Percentiles rank a stretch among this genome's conserved stretches.
Evolutionary conservation across 2,113 vertebrate species (phyloP).

Genomic region (Camelus bactrianus): DNA sequence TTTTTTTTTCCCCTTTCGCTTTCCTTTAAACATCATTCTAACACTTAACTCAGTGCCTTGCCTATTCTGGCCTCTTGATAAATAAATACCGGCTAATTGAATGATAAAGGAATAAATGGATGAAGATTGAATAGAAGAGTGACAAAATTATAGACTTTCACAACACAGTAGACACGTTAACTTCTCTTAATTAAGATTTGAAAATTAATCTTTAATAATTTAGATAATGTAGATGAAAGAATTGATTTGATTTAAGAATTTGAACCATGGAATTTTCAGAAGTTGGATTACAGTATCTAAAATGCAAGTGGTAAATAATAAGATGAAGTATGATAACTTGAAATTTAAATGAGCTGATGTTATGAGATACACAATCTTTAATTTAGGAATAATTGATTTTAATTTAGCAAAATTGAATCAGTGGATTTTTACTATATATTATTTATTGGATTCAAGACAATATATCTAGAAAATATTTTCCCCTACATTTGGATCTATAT

Average conservation of each 20-base stretch:
- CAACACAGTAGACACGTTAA: neutral
- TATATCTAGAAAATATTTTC: constrained; percentile 6
- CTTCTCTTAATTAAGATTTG: neutral
- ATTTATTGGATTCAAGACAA: neutral
- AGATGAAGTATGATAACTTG: constrained; percentile 41
- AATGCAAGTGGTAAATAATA: constrained; percentile 9
- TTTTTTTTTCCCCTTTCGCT: neutral
- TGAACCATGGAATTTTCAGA: neutral
- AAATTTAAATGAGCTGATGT: neutral
- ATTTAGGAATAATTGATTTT: constrained; percentile 22
- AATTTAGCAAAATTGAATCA: constrained; percentile 27
- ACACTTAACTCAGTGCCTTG: neutral
- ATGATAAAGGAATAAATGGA: neutral
- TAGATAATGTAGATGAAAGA: neutral
- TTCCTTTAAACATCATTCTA: neutral
- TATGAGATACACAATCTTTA: neutral
- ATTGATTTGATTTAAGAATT: constrained; percentile 14
- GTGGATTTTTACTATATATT: neutral
- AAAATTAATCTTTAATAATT: neutral
- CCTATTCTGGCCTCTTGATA: neutral
- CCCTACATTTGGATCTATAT: neutral
- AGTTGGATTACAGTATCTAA: constrained; percentile 28
- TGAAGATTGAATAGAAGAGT: neutral
- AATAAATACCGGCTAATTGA: constrained; percentile 33
- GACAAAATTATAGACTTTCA: neutral